Evolutionary conservation across 2,113 vertebrate genomes (phyloP).

Genomic region (Phoxinus phoxinus): DNA sequence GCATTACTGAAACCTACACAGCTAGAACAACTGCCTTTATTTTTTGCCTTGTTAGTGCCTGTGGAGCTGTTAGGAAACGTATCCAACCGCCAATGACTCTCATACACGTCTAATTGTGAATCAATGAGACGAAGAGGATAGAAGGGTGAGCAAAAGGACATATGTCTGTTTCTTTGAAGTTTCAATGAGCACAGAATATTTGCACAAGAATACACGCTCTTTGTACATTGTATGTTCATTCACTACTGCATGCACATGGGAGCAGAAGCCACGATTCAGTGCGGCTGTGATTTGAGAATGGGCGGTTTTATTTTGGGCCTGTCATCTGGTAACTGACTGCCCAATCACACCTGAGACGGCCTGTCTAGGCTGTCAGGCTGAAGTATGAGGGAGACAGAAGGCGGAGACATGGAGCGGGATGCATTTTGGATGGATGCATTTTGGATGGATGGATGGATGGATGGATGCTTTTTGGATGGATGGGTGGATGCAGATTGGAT

Average conservation of each 20-base stretch:
- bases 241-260: background rate
- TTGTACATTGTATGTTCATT: background rate
- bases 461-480: too few relatives aligned
- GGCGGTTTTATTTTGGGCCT: conserved; percentile 63
- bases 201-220: background rate
- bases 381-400: conserved; percentile 69
- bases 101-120: background rate
- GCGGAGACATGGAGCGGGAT: conserved; percentile 65
- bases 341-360: conserved; percentile 65
- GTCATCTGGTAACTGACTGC: conserved; percentile 67
- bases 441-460: too few relatives aligned
- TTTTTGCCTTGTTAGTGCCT: conserved; percentile 31
- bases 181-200: background rate
- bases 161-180: background rate
- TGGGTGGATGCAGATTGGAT: too few relatives aligned
- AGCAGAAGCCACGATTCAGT: conserved; percentile 56
- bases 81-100: conserved; percentile 31
- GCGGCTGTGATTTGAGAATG: conserved; percentile 62
- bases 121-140: conserved; percentile 52
- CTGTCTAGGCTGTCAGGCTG: conserved; percentile 68
- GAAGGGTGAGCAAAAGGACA: background rate
- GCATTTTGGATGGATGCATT: conserved; percentile 63
- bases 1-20: conserved; percentile 14
- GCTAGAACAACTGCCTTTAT: conserved; percentile 18
- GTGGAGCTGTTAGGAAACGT: conserved; percentile 11